phyloP scores from a whole-genome alignment of 2,113 vertebrate species.

The Cheirogaleus medius region DNA sequence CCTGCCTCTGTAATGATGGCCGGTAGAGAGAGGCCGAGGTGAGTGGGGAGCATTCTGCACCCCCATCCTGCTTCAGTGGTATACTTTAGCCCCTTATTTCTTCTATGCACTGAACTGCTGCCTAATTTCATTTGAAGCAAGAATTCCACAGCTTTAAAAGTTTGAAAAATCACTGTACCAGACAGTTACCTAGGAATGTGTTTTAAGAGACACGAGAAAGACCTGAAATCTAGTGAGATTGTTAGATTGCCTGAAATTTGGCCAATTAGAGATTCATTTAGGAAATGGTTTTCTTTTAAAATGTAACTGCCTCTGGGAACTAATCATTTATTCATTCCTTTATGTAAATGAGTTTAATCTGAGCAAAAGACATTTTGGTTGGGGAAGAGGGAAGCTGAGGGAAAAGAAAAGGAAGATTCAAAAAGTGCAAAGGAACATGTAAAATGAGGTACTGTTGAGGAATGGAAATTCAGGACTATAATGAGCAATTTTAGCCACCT shows the following conservation, averaged over 20 bases:
- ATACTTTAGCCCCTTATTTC: neutral
- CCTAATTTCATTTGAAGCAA: neutral
- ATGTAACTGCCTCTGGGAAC: neutral
- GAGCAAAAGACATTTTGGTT: slow-evolving; percentile 26
- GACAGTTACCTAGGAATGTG: neutral
- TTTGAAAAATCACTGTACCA: neutral
- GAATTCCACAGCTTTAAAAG: neutral
- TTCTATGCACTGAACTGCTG: neutral
- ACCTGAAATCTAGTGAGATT: slow-evolving; percentile 19
- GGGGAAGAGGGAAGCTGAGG: neutral
- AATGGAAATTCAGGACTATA: neutral
- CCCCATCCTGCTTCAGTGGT: neutral
- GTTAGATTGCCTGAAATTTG: slow-evolving; percentile 50
- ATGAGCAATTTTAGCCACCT: neutral
- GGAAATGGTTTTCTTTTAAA: slow-evolving; percentile 52
- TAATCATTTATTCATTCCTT: slow-evolving; percentile 36
- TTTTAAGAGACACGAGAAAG: neutral
- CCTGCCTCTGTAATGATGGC: fast-evolving
- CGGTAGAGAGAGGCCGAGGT: neutral
- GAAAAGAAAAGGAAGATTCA: neutral
- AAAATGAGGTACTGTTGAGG: neutral
- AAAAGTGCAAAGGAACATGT: slow-evolving; percentile 24
- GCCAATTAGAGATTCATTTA: slow-evolving; percentile 33
- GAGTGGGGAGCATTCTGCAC: neutral
- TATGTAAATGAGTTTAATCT: slow-evolving; percentile 44